Base-by-base conservation (phyloP, 2,113 vertebrate species). In the Isichthys henryi region DNA sequence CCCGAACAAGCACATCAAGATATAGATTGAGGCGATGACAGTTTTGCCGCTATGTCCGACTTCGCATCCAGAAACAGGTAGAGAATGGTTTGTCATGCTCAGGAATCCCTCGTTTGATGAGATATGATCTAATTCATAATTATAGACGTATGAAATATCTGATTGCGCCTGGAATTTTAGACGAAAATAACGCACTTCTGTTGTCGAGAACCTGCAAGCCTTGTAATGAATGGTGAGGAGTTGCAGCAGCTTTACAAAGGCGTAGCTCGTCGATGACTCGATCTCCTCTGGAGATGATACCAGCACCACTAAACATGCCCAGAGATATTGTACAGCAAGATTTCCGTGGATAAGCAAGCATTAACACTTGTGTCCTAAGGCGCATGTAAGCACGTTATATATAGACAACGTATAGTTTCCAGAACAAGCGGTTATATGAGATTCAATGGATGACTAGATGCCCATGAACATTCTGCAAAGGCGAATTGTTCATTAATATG, bases 1-100 rank as follows among this genome's bases (percentile, higher is more conserved):
- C 86, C 97, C 97, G 49, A 95, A 95, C 83, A 97, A 94, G 83
- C 96, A 96, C 88, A 97, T 90, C n/a, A 96, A 93, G 0, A 96
- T 95, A 17, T 97, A 97, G 74, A 96, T 92, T 62, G 96, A 94
- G 0, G 96, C 96, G 88, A 97, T 93, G 45, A 96, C 94, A 91
- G 97, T 96, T 90, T 93, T 95, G 35, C 95, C 95, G 77, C 96
- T 95, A 1, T 93, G 91, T 90, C 94, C 95, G 85, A 94, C 93
- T 90, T 95, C 95, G 90, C 96, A 97, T 91, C 95, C 94, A 92
- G 95, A 91, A 90, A 96, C 93, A 56, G 92, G 93, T 52, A 90
- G 88, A 11, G 92, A 91, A 46, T 90, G 85, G 87, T 93, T 93
- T 82, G 85, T 70, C 92, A 93, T 93, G 46, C 49, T 53, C n/a